A percentile compares a stretch with the other conserved stretches of the same genome.
Conservation (phyloP, 2,797 vertebrate species). For the Delichon dasypus region DNA sequence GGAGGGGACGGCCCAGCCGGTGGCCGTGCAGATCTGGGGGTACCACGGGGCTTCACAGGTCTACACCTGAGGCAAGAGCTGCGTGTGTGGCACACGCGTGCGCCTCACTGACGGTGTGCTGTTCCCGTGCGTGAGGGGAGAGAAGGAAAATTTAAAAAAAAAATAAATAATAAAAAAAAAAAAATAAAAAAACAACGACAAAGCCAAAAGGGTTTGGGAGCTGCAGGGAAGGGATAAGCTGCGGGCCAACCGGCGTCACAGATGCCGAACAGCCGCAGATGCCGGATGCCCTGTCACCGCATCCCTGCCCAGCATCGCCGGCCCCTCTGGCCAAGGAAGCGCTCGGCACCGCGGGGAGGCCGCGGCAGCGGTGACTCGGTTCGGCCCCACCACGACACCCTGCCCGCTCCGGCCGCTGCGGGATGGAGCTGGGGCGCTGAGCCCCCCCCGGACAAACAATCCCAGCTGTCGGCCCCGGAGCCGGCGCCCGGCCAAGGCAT, state of each 20-base stretch:
- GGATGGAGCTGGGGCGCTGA: neutral
- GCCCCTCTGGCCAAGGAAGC: neutral
- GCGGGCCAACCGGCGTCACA: neutral
- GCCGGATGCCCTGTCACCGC: neutral
- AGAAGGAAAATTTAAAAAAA: neutral
- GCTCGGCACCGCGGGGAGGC: neutral
- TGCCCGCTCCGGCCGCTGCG: neutral
- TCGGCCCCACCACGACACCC: neutral
- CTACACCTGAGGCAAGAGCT: neutral
- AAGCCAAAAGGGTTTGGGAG: neutral
- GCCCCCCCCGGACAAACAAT: slow-evolving; percentile 1
- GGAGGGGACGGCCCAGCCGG: neutral
- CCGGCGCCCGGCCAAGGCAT: neutral
- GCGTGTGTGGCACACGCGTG: neutral
- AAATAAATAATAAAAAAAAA: neutral
- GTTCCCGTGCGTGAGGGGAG: accelerated
- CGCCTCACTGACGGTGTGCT: neutral
- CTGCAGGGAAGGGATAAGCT: neutral
- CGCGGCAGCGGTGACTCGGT: neutral
- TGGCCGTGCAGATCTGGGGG: neutral
- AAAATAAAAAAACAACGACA: neutral
- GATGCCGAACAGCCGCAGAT: neutral
- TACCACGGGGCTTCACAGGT: neutral
- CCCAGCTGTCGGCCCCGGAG: slow-evolving; percentile 33
- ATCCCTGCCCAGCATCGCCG: neutral